Evolutionary conservation across 2,113 vertebrate species (phyloP).

Genomic region (Malurus elegans): DNA sequence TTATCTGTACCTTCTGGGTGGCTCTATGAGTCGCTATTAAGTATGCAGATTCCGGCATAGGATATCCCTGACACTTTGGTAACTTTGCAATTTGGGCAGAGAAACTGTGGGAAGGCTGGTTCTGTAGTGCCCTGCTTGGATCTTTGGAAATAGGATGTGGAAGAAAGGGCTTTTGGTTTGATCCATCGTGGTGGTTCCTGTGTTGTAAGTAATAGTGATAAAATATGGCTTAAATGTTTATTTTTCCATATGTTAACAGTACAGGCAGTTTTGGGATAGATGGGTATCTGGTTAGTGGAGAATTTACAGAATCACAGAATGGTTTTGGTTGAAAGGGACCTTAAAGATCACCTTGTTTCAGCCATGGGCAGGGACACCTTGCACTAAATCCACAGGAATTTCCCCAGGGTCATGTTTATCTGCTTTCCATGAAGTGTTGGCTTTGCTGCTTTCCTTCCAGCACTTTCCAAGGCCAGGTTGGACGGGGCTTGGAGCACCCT

Average conservation of each 20-base stretch:
- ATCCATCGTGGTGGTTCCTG: neutral
- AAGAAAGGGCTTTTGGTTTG: neutral
- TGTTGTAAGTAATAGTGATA: neutral
- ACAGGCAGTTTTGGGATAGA: neutral
- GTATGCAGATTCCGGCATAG: neutral
- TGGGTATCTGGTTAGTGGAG: neutral
- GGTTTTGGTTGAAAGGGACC: neutral
- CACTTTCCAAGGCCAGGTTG: neutral
- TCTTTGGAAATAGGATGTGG: neutral
- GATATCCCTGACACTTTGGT: neutral
- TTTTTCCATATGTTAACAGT: neutral
- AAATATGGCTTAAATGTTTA: neutral
- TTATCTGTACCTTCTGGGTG: neutral
- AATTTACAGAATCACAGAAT: neutral
- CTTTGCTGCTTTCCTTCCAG: neutral
- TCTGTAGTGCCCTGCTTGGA: neutral
- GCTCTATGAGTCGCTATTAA: neutral
- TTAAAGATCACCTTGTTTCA: neutral
- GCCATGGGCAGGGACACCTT: neutral
- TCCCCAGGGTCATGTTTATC: neutral
- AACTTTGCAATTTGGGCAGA: neutral
- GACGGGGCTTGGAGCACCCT: neutral
- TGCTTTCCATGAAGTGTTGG: neutral
- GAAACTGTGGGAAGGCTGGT: neutral
- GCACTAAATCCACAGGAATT: neutral